Conservation (phyloP, 2,113 vertebrate species). For the Delphinus delphis region DNA sequence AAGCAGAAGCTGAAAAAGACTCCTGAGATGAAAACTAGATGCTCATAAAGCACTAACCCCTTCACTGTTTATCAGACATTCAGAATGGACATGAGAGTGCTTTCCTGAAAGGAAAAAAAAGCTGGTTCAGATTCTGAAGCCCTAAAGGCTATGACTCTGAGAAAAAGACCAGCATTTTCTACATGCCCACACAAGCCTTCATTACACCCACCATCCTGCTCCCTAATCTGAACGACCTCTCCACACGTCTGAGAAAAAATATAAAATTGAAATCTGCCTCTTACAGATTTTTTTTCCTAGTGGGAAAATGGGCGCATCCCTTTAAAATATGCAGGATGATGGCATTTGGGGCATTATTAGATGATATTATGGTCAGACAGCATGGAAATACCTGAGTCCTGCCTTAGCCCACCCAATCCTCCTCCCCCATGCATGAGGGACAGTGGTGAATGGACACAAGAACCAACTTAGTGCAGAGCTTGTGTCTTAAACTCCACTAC, state of each 20-base stretch:
- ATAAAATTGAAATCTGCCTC: not conserved
- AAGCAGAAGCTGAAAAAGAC: not conserved
- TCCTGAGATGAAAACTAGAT: slow-evolving; percentile 48
- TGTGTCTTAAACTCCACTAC: too few species aligned
- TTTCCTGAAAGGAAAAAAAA: slow-evolving; percentile 54
- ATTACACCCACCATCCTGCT: not conserved
- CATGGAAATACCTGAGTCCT: not conserved
- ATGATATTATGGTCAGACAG: not conserved
- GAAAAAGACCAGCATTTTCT: not conserved
- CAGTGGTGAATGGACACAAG: too few species aligned
- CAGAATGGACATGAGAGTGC: not conserved
- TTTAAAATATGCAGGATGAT: not conserved
- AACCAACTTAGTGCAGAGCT: not conserved
- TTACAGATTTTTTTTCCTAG: not conserved
- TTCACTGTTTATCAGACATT: slow-evolving; percentile 42
- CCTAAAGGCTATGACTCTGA: not conserved
- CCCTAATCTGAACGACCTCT: not conserved
- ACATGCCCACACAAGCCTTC: not conserved
- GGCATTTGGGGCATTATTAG: not conserved
- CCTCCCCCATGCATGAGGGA: not conserved
- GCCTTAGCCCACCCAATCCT: not conserved
- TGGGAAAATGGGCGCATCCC: not conserved
- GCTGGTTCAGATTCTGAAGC: not conserved
- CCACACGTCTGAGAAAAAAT: not conserved
- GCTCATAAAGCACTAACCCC: slow-evolving; percentile 24